Percentiles rank a stretch among this genome's conserved stretches.
These are phyloP conservation scores for Tadarida brasiliensis DNA, from an alignment of 2,797 vertebrate species.

Conservation along the genomic window DNA sequence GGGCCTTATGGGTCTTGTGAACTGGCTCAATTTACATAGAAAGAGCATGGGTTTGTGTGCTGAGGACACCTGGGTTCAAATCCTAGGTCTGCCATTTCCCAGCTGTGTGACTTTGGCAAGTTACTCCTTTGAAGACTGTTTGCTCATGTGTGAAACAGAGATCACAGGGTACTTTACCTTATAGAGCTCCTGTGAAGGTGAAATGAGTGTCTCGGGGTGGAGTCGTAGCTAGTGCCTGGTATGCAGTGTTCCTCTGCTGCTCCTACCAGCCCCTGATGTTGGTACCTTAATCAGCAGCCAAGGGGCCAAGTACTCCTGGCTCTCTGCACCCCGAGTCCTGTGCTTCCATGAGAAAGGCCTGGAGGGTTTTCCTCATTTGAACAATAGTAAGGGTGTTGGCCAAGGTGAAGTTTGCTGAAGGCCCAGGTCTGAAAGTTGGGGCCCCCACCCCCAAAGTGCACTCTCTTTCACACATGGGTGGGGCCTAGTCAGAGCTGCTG, in stretches of 20 bases:
- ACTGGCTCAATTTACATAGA: background rate
- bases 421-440: conserved; percentile 49
- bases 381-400: conserved; percentile 12
- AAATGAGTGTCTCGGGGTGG: background rate
- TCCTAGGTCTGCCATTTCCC: background rate
- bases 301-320: background rate
- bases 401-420: conserved; percentile 39
- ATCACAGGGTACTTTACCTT: background rate
- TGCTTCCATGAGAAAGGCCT: background rate
- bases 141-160: background rate
- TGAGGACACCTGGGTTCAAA: conserved; percentile 6
- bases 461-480: conserved; percentile 57
- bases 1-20: background rate
- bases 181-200: background rate
- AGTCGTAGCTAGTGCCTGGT: background rate
- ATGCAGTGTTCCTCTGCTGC: background rate
- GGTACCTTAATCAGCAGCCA: background rate
- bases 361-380: background rate
- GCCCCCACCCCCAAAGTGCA: conserved; percentile 7
- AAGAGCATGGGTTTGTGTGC: background rate
- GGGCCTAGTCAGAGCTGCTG: conserved; percentile 73
- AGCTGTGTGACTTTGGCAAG: background rate
- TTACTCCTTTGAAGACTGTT: background rate
- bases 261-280: background rate
- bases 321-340: background rate